phyloP scores from a whole-genome alignment of 2,797 vertebrate species.

The Syngnathus rostellatus region DNA sequence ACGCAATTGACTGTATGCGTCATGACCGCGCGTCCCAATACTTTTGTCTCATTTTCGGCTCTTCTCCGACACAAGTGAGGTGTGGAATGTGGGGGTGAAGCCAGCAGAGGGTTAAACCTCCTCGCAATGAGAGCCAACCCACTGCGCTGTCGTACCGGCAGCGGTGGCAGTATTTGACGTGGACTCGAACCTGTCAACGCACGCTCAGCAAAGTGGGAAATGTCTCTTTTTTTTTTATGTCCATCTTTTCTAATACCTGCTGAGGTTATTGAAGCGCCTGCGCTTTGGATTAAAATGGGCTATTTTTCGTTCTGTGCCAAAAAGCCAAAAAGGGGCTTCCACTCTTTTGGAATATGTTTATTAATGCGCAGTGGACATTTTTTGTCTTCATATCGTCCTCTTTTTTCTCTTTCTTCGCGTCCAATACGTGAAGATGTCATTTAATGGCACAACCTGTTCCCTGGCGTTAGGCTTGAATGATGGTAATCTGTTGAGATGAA shows the following conservation, averaged over 20 bases:
- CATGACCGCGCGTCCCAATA: neutral
- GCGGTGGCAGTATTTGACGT: conserved; percentile 42
- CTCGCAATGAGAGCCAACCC: conserved; percentile 37
- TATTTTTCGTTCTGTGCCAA: conserved; percentile 23
- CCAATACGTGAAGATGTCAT: conserved; percentile 29
- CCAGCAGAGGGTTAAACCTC: conserved; percentile 39
- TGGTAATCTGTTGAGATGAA: conserved; percentile 63
- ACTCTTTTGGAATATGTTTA: conserved; percentile 35
- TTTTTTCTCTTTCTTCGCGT: conserved; percentile 9
- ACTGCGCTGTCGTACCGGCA: conserved; percentile 31
- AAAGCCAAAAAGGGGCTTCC: conserved; percentile 32
- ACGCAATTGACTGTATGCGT: too few species aligned
- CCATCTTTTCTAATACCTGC: neutral
- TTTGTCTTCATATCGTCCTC: conserved; percentile 25
- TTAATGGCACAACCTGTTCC: conserved; percentile 19
- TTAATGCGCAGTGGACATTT: conserved; percentile 40
- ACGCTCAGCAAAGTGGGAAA: conserved; percentile 14
- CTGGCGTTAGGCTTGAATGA: conserved; percentile 32
- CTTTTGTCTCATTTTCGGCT: neutral
- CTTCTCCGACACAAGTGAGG: neutral
- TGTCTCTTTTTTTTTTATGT: neutral
- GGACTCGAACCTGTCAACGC: conserved; percentile 38
- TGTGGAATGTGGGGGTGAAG: neutral
- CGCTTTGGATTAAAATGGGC: conserved; percentile 39
- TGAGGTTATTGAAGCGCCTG: conserved; percentile 3